Conservation (phyloP, 2,113 vertebrate genomes). For the Muscicapa adusta region DNA sequence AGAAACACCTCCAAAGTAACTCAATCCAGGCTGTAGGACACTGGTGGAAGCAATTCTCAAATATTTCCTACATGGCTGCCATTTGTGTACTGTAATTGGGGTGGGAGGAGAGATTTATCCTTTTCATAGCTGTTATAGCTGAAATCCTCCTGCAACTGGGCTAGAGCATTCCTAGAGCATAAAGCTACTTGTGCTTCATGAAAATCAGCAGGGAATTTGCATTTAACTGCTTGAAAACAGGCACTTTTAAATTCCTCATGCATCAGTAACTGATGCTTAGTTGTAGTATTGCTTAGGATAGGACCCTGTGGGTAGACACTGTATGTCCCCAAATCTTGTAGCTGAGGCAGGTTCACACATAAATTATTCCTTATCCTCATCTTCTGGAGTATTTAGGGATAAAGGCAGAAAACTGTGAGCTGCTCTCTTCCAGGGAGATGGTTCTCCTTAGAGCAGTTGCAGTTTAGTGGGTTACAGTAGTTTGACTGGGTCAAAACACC, state of each 20-base stretch:
- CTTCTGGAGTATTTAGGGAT: background rate
- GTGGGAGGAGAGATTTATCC: background rate
- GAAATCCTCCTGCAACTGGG: background rate
- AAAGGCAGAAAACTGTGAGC: background rate
- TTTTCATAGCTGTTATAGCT: background rate
- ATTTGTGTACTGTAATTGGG: background rate
- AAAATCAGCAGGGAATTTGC: background rate
- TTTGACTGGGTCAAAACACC: background rate
- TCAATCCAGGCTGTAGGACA: fast-evolving
- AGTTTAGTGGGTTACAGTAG: background rate
- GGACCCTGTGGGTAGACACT: background rate
- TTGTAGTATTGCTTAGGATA: background rate
- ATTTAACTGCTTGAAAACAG: background rate
- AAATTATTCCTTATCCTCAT: background rate
- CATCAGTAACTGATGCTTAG: background rate
- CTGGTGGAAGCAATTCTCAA: background rate
- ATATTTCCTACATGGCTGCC: background rate
- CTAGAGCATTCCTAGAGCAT: background rate
- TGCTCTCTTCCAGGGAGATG: background rate
- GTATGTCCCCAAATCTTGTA: background rate
- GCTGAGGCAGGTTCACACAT: background rate
- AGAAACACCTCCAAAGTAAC: background rate
- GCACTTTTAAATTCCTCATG: background rate
- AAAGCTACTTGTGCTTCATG: background rate
- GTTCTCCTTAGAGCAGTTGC: background rate